Evolutionary conservation across 2,888 invertebrate species (phyloP).

Genomic region (Plebejus anna): DNA sequence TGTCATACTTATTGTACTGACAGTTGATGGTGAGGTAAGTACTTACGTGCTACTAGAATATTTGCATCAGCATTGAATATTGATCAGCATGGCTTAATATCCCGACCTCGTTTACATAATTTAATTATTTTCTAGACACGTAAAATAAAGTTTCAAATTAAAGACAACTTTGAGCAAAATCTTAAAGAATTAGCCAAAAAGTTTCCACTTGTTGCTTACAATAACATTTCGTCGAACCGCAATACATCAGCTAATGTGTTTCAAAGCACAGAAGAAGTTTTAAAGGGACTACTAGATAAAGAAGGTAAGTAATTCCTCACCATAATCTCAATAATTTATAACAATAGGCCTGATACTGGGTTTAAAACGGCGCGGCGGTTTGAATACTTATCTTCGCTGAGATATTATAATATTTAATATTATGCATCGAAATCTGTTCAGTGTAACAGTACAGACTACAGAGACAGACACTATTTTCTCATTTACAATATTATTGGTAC

Average conservation of each 20-base stretch:
- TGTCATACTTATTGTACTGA: constrained; percentile 53
- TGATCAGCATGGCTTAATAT: too few relatives aligned
- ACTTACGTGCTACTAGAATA: background rate
- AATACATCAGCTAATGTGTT: constrained; percentile 41
- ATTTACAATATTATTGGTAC: too few relatives aligned
- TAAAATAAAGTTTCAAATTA: constrained; percentile 65
- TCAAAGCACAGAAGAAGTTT: constrained; percentile 50
- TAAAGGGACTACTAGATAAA: constrained; percentile 49
- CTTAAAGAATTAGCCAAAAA: constrained; percentile 48
- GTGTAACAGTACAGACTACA: too few relatives aligned
- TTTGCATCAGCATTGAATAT: background rate
- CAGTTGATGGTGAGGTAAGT: constrained; percentile 49
- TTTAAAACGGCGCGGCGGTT: too few relatives aligned
- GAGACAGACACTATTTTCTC: too few relatives aligned
- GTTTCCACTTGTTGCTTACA: constrained; percentile 54
- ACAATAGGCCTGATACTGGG: too few relatives aligned
- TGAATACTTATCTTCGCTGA: too few relatives aligned
- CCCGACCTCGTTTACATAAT: too few relatives aligned
- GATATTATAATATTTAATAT: too few relatives aligned
- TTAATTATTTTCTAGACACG: constrained; percentile 47
- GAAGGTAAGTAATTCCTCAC: constrained; percentile 43
- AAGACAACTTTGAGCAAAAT: constrained; percentile 44
- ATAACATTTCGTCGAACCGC: constrained; percentile 37
- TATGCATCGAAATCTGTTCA: too few relatives aligned
- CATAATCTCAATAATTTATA: background rate